Evolutionary conservation across 2,797 vertebrate genomes (phyloP).

Genomic region (Megaceryle alcyon): DNA sequence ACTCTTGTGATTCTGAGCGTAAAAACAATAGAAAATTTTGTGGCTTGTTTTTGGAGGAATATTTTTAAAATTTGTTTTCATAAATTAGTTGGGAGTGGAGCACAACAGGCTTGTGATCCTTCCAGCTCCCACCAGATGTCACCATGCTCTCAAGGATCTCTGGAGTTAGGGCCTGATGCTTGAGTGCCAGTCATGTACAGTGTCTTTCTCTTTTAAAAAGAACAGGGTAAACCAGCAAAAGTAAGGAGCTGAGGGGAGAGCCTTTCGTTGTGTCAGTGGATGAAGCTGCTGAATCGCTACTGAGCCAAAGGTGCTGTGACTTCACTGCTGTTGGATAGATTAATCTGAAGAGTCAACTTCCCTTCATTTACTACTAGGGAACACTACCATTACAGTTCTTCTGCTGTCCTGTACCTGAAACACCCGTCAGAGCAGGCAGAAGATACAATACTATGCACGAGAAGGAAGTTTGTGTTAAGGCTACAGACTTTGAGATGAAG

Average conservation of each 20-base stretch:
- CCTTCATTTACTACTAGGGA: background rate
- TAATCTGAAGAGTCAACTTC: background rate
- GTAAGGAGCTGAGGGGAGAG: background rate
- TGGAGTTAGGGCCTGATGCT: background rate
- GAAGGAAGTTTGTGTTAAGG: background rate
- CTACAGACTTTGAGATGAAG: background rate
- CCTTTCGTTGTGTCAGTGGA: background rate
- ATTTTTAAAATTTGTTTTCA: background rate
- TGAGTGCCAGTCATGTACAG: accelerated
- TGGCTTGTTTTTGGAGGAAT: background rate
- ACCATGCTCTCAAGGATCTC: constrained; percentile 4
- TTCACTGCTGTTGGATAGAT: background rate
- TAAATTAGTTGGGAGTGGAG: background rate
- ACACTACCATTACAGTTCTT: background rate
- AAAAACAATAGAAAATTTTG: background rate
- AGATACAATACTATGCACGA: background rate
- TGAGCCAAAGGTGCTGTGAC: background rate
- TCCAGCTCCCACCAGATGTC: constrained; percentile 62
- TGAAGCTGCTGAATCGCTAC: background rate
- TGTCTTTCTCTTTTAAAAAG: background rate
- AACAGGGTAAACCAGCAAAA: background rate
- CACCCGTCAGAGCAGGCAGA: accelerated
- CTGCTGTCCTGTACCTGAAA: background rate
- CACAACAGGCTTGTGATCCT: constrained; percentile 14
- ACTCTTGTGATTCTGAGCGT: background rate